phyloP scores from a whole-genome alignment of 2,888 invertebrate genomes.

The Cylloceria caligata region DNA sequence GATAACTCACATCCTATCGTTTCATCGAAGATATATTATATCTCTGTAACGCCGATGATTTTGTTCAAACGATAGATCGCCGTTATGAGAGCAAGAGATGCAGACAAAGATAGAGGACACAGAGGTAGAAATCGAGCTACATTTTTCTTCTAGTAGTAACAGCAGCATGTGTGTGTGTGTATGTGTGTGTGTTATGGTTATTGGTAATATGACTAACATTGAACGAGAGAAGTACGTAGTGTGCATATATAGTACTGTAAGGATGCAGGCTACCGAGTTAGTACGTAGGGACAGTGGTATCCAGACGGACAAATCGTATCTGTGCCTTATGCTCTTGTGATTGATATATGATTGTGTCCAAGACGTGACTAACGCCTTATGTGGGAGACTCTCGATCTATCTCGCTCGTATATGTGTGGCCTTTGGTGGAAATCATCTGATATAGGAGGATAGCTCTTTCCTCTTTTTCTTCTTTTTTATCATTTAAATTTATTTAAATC shows the following conservation, averaged over 20 bases:
- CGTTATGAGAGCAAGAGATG: background rate
- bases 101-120: constrained; percentile 7
- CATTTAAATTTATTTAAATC: background rate
- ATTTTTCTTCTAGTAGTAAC: background rate
- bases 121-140: constrained; percentile 29
- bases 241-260: constrained; percentile 15
- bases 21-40: constrained; percentile 56
- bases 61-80: constrained; percentile 48
- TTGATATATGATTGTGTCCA: constrained; percentile 63
- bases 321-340: constrained; percentile 60
- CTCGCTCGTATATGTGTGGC: background rate
- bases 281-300: constrained; percentile 53
- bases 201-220: constrained; percentile 3
- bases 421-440: constrained; percentile 48
- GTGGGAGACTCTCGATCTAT: constrained; percentile 32
- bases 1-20: constrained; percentile 56
- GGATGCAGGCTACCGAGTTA: constrained; percentile 19
- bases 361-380: constrained; percentile 64
- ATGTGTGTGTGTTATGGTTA: background rate
- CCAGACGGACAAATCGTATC: constrained; percentile 55
- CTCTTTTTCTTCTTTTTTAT: background rate
- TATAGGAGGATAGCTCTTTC: constrained; percentile 33
- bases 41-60: constrained; percentile 52
- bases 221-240: constrained; percentile 31
- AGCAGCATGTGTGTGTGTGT: background rate